Percentiles rank a stretch among this genome's conserved stretches.
These are phyloP conservation scores for Uropetala carovei DNA, from an alignment of 2,888 invertebrate species.

Conservation along the genomic window DNA sequence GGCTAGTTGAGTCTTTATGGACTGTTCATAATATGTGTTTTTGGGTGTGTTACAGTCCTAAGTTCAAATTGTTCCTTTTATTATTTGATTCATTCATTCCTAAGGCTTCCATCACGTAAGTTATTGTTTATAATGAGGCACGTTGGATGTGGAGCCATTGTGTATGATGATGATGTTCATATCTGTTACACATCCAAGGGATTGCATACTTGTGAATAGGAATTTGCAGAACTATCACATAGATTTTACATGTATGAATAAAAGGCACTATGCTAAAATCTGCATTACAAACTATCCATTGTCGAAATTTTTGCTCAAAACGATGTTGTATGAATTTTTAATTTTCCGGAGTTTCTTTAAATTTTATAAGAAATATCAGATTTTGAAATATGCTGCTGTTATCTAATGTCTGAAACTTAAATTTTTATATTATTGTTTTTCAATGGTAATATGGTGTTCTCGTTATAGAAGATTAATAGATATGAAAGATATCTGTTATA, in stretches of 20 bases:
- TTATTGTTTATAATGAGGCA: not conserved
- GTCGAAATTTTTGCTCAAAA: not conserved
- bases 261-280: conserved; percentile 54
- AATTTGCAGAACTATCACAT: not conserved
- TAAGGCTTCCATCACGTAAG: conserved; percentile 55
- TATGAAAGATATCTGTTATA: too few species aligned
- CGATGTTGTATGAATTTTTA: not conserved
- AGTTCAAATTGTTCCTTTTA: not conserved
- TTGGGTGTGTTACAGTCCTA: conserved; percentile 54
- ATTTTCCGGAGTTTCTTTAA: not conserved
- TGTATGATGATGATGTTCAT: not conserved
- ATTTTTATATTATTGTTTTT: too few species aligned
- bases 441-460: too few species aligned
- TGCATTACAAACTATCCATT: not conserved
- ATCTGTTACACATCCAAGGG: not conserved
- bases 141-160: conserved; percentile 57
- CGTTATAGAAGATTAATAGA: too few species aligned
- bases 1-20: not conserved
- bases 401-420: too few species aligned
- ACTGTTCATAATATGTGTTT: conserved; percentile 41
- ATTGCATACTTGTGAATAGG: not conserved
- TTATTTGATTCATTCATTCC: not conserved
- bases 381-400: too few species aligned
- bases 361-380: not conserved
- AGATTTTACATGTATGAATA: conserved; percentile 55